Conservation (phyloP, 2,888 invertebrate genomes). For the Pristionchus mayeri region DNA sequence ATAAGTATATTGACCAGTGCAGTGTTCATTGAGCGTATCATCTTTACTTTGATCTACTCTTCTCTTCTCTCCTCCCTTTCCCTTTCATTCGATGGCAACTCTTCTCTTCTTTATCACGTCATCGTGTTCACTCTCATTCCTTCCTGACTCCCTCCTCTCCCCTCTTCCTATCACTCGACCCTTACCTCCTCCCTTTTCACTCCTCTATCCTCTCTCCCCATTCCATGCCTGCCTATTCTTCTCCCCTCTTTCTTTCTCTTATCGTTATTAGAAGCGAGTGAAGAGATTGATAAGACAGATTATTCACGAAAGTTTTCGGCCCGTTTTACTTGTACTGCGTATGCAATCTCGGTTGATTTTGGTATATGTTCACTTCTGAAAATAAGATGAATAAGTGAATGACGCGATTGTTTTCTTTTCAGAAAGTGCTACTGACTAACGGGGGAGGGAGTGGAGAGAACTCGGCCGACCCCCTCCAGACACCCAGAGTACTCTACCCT, state of each 20-base stretch:
- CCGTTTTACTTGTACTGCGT: constrained; percentile 20
- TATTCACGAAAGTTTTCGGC: constrained; percentile 38
- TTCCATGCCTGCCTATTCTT: background rate
- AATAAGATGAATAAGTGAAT: background rate
- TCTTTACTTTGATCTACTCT: constrained; percentile 20
- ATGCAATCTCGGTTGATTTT: background rate
- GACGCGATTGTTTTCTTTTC: constrained; percentile 26
- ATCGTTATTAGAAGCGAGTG: constrained; percentile 15
- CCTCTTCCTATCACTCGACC: background rate
- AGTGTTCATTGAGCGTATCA: background rate
- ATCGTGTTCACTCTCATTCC: constrained; percentile 7
- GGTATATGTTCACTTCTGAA: background rate
- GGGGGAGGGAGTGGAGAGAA: constrained; percentile 46
- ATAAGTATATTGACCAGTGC: background rate
- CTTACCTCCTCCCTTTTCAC: background rate
- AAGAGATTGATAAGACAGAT: constrained; percentile 28
- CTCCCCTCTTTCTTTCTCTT: constrained; percentile 13
- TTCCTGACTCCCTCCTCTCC: background rate
- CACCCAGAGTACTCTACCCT: constrained; percentile 43
- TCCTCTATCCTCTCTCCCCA: background rate
- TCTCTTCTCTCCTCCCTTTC: background rate
- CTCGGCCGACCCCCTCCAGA: constrained; percentile 49
- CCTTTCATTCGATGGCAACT: constrained; percentile 6
- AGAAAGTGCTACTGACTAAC: constrained; percentile 42
- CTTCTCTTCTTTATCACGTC: constrained; percentile 17